These are phyloP conservation scores for Adineta ricciae DNA, from an alignment of 2,888 invertebrate genomes.

Conservation along the genomic window DNA sequence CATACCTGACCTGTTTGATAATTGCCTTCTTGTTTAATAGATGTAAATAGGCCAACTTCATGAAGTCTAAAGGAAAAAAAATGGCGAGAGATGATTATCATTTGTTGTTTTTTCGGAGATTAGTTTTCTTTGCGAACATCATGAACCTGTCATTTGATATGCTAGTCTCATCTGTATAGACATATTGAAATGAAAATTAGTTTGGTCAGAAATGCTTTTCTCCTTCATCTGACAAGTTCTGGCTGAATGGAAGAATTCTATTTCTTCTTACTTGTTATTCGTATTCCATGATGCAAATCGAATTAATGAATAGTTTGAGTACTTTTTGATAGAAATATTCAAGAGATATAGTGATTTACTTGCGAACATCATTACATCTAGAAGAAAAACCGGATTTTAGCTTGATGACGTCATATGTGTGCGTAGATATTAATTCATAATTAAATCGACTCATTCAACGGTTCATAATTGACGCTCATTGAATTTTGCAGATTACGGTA, in stretches of 20 bases:
- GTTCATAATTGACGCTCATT: no score
- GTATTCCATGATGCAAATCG: neutral
- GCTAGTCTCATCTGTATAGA: neutral
- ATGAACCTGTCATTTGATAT: neutral
- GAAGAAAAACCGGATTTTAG: neutral
- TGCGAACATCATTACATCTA: neutral
- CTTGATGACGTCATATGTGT: no score
- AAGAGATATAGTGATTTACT: neutral
- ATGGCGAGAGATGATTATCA: neutral
- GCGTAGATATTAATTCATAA: no score
- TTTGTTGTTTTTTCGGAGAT: neutral
- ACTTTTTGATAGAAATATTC: neutral
- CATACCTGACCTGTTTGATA: constrained; percentile 18
- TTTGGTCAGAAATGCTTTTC: no score
- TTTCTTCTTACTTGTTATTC: neutral
- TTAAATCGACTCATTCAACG: no score
- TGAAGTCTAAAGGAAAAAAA: neutral
- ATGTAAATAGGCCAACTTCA: neutral
- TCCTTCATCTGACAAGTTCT: neutral
- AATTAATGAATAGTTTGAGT: neutral
- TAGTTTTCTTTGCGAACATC: no score
- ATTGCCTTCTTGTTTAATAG: constrained; percentile 10
- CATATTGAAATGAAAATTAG: no score
- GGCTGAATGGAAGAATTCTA: neutral
- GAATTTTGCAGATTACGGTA: no score